phyloP scores from a whole-genome alignment of 2,888 invertebrate species.

The Cephus rjabovi region DNA sequence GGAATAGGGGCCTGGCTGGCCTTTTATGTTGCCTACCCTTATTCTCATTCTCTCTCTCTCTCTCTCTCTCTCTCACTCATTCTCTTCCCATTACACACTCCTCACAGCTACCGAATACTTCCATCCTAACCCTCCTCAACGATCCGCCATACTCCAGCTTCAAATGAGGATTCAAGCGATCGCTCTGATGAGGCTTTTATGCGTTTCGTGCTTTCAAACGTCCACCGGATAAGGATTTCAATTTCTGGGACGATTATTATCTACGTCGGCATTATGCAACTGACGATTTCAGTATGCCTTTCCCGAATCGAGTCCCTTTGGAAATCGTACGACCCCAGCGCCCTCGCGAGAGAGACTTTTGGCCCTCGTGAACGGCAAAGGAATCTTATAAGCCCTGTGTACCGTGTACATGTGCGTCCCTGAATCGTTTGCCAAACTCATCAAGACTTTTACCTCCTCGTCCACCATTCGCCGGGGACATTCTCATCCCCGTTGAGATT shows the following conservation, averaged over 20 bases:
- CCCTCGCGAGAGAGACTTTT: too few species aligned
- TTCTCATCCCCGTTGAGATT: too few species aligned
- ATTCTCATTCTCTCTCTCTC: slow-evolving; percentile 17
- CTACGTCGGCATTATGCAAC: slow-evolving; percentile 8
- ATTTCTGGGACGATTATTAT: slow-evolving; percentile 32
- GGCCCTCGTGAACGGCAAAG: too few species aligned
- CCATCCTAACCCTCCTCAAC: too few species aligned
- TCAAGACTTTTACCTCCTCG: too few species aligned
- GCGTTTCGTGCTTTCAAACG: slow-evolving; percentile 29
- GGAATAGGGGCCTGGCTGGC: slow-evolving; percentile 55
- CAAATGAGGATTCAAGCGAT: slow-evolving; percentile 44
- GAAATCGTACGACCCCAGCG: too few species aligned
- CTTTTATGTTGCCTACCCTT: slow-evolving; percentile 54
- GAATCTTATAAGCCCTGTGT: too few species aligned
- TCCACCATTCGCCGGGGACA: too few species aligned
- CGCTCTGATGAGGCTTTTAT: slow-evolving; percentile 47
- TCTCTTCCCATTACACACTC: neutral
- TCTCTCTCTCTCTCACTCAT: slow-evolving; percentile 16
- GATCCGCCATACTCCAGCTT: slow-evolving; percentile 13
- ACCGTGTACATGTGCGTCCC: too few species aligned
- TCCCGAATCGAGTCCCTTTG: too few species aligned
- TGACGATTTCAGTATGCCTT: neutral
- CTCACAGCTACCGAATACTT: slow-evolving; percentile 4
- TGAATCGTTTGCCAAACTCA: too few species aligned
- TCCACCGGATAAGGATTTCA: slow-evolving; percentile 46